These are phyloP conservation scores for Apamea anceps DNA, from an alignment of 2,888 invertebrate genomes.

Conservation along the genomic window DNA sequence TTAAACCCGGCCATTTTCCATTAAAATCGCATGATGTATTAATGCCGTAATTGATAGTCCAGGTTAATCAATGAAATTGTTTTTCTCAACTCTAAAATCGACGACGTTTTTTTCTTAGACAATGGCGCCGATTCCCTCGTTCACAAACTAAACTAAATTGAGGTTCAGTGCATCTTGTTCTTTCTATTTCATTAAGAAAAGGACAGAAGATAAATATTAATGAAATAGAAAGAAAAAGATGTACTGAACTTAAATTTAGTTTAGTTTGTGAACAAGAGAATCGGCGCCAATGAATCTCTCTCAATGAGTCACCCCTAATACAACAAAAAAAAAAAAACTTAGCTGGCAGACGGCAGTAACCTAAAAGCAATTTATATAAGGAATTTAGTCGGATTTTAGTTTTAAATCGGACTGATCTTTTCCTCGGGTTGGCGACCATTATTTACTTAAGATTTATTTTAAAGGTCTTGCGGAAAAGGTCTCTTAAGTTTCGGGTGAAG, in stretches of 20 bases:
- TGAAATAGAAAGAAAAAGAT: too few species aligned
- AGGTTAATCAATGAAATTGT: background rate
- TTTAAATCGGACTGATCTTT: conserved; percentile 58
- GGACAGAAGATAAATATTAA: too few species aligned
- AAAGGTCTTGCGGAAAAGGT: conserved; percentile 40
- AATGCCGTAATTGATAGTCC: background rate
- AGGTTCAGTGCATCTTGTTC: too few species aligned
- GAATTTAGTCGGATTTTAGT: conserved; percentile 54
- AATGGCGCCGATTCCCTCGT: too few species aligned
- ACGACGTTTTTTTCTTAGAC: background rate
- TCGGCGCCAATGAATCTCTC: background rate
- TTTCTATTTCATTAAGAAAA: too few species aligned
- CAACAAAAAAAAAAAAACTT: conserved; percentile 38
- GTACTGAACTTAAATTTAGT: too few species aligned
- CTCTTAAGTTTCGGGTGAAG: conserved; percentile 42
- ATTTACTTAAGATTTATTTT: conserved; percentile 62
- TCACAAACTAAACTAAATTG: too few species aligned
- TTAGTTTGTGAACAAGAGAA: too few species aligned
- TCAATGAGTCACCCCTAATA: conserved; percentile 8
- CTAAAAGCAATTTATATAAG: conserved; percentile 54
- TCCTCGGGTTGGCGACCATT: conserved; percentile 45
- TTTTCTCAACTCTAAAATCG: background rate
- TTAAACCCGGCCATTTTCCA: background rate
- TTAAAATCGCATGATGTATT: background rate
- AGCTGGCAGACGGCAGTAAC: conserved; percentile 20